These are phyloP conservation scores for Daktulosphaira vitifoliae DNA, from an alignment of 1,140 invertebrate genomes.

Conservation along the genomic window DNA sequence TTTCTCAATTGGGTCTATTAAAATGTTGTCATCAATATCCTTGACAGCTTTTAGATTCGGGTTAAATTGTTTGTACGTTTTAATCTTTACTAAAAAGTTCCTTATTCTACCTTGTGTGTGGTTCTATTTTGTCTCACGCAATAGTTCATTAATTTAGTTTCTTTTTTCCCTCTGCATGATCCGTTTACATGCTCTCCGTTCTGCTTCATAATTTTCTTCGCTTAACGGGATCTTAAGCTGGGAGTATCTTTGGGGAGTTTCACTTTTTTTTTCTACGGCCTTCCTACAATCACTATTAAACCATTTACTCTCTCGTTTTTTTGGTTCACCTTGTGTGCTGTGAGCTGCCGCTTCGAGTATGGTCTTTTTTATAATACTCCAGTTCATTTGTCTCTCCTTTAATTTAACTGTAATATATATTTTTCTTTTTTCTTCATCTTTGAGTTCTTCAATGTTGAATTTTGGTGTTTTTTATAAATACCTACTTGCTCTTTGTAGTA, in stretches of 20 bases:
- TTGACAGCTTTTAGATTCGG: background rate
- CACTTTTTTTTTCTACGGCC: background rate
- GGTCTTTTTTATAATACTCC: background rate
- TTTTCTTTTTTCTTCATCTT: background rate
- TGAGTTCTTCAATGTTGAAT: background rate
- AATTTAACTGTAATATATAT: background rate
- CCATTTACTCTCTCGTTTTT: conserved; percentile 6
- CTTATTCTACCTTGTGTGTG: background rate
- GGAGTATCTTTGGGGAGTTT: background rate
- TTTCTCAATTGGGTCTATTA: background rate
- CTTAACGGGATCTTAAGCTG: background rate
- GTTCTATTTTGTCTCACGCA: background rate
- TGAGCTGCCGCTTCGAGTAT: background rate
- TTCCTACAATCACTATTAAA: background rate
- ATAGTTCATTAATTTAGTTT: background rate
- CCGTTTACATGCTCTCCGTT: background rate
- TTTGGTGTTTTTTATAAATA: background rate
- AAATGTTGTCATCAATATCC: background rate
- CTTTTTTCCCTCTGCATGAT: conserved; percentile 1
- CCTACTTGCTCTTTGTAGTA: background rate
- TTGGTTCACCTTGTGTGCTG: background rate
- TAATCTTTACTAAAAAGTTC: background rate
- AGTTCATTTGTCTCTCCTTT: background rate
- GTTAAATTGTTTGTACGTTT: background rate
- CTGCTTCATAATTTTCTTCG: background rate